Conservation (phyloP, 2,888 invertebrate genomes). For the Xanthorhoe spadicearia region DNA sequence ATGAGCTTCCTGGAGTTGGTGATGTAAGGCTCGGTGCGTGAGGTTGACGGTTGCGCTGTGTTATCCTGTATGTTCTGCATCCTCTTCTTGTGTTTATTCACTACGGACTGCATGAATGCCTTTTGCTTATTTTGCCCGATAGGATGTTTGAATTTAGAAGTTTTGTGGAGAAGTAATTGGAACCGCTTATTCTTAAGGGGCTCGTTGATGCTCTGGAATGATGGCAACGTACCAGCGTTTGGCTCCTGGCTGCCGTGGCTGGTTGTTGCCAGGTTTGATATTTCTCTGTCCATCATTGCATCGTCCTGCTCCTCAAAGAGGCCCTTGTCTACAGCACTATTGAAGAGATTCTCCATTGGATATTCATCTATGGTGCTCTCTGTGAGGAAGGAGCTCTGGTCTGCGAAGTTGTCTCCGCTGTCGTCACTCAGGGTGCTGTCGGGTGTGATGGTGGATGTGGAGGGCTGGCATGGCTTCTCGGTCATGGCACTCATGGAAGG, state of each 20-base stretch:
- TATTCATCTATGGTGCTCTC: slow-evolving; percentile 81
- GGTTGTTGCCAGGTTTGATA: slow-evolving; percentile 79
- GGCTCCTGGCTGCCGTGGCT: slow-evolving; percentile 75
- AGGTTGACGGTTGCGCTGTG: slow-evolving; percentile 73
- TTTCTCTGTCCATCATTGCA: slow-evolving; percentile 80
- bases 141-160: slow-evolving; percentile 81
- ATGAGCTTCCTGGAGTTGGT: slow-evolving; percentile 71
- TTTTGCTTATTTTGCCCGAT: slow-evolving; percentile 81
- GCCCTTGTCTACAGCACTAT: slow-evolving; percentile 80
- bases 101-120: slow-evolving; percentile 81
- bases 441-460: slow-evolving; percentile 66
- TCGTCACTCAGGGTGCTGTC: slow-evolving; percentile 79
- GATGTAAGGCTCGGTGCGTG: slow-evolving; percentile 72
- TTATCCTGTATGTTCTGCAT: slow-evolving; percentile 71
- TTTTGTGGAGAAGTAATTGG: slow-evolving; percentile 80
- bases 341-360: slow-evolving; percentile 81
- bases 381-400: slow-evolving; percentile 79
- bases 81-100: slow-evolving; percentile 81
- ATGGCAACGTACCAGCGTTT: slow-evolving; percentile 69
- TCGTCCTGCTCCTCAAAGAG: slow-evolving; percentile 78
- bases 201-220: slow-evolving; percentile 79
- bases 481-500: slow-evolving; percentile 68
- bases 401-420: slow-evolving; percentile 76
- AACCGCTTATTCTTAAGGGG: slow-evolving; percentile 80
- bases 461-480: slow-evolving; percentile 62